Percentiles rank a stretch among this genome's conserved stretches.
Evolutionary conservation across 2,888 invertebrate genomes (phyloP).

Genomic region (Callinectes sapidus): DNA sequence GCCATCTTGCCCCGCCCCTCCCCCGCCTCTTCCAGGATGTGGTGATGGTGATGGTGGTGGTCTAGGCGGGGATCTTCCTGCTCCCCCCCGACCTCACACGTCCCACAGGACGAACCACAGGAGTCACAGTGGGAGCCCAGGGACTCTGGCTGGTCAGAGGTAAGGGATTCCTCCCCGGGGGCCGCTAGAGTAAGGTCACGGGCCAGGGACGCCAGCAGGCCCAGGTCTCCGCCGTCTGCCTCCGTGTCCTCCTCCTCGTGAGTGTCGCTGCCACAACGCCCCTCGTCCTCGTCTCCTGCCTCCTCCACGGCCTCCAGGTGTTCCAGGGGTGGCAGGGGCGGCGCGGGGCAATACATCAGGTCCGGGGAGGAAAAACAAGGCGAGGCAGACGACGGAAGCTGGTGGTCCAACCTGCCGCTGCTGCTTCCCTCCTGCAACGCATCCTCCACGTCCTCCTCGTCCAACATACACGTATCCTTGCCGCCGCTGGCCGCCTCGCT

Average conservation of each 20-base stretch:
- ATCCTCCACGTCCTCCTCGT: conserved; percentile 60
- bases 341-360: conserved; percentile 61
- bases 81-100: conserved; percentile 57
- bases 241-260: conserved; percentile 1
- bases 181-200: conserved; percentile 59
- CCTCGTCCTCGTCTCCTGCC: conserved; percentile 41
- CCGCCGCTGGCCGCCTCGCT: conserved; percentile 56
- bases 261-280: not conserved
- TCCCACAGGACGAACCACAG: conserved; percentile 70
- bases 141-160: conserved; percentile 74
- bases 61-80: conserved; percentile 76
- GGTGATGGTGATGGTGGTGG: conserved; percentile 29
- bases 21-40: conserved; percentile 27
- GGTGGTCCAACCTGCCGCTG: not conserved
- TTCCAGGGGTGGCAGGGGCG: conserved; percentile 51
- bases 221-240: conserved; percentile 34
- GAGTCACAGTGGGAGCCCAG: conserved; percentile 70
- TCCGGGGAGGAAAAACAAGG: conserved; percentile 44
- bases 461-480: conserved; percentile 39
- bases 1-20: conserved; percentile 74
- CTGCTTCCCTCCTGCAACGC: conserved; percentile 34
- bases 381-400: not conserved
- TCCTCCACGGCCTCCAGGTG: conserved; percentile 47
- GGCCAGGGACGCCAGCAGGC: conserved; percentile 60
- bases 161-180: conserved; percentile 67